These are phyloP conservation scores for Agelastica alni DNA, from an alignment of 2,888 invertebrate genomes.

Conservation along the genomic window DNA sequence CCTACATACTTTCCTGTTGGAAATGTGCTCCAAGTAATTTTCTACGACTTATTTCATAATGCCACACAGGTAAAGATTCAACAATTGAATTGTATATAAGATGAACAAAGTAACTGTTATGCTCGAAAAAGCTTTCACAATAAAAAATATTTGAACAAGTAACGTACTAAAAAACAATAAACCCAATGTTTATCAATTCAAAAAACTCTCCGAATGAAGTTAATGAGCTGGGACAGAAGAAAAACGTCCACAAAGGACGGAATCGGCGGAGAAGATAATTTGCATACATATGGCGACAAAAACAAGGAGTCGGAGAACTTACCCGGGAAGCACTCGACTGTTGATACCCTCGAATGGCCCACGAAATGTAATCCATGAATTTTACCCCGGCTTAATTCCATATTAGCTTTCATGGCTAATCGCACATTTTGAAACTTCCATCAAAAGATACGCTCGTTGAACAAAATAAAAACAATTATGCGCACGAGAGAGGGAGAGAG, in stretches of 20 bases:
- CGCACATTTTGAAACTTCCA: conserved; percentile 9
- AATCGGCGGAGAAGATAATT: conserved; percentile 15
- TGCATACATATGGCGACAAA: conserved; percentile 24
- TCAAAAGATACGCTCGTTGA: conserved; percentile 1
- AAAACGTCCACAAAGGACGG: conserved; percentile 4
- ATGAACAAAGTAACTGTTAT: no score
- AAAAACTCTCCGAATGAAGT: not conserved
- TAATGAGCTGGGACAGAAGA: not conserved
- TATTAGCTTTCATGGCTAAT: conserved; percentile 23
- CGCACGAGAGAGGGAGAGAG: no score
- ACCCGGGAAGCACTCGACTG: conserved; percentile 12
- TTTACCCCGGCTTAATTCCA: conserved; percentile 19
- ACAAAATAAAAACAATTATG: no score
- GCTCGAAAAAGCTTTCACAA: no score
- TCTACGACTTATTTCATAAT: no score
- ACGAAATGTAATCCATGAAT: conserved; percentile 23
- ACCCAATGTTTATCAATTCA: conserved; percentile 1
- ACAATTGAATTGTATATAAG: no score
- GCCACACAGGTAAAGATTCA: no score
- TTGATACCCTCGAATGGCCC: conserved; percentile 14
- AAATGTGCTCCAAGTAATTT: no score
- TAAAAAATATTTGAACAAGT: no score
- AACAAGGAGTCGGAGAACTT: conserved; percentile 14
- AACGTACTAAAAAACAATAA: no score
- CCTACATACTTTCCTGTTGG: no score